Conservation (phyloP, 2,888 invertebrate genomes). For the Luffia ferchaultella region DNA sequence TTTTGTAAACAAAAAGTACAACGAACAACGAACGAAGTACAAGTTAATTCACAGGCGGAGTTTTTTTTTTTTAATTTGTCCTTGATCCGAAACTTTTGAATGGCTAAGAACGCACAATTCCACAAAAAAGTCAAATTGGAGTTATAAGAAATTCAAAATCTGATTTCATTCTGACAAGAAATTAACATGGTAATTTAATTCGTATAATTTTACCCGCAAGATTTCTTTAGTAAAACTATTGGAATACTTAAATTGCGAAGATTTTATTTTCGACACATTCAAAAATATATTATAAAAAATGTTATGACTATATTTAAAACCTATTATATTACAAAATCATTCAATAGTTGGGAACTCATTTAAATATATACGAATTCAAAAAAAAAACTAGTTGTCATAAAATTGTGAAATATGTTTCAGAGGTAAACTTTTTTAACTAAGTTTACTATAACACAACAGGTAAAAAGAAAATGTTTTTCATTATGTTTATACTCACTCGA, state of each 20-base stretch:
- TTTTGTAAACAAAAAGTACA: background rate
- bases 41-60: background rate
- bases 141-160: background rate
- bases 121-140: background rate
- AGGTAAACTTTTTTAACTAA: too few species aligned
- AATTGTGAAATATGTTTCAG: too few species aligned
- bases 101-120: background rate
- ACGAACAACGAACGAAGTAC: background rate
- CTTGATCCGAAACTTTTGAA: background rate
- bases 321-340: too few species aligned
- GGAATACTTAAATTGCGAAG: too few species aligned
- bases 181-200: background rate
- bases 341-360: too few species aligned
- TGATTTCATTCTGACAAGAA: background rate
- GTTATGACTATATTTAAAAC: too few species aligned
- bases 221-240: background rate
- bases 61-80: background rate
- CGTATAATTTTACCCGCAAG: background rate
- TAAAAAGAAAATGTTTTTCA: too few species aligned
- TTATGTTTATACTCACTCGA: slow-evolving; percentile 45
- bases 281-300: too few species aligned
- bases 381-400: background rate
- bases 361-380: background rate
- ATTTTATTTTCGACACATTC: too few species aligned
- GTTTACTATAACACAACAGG: too few species aligned